phyloP scores from a whole-genome alignment of 2,797 vertebrate species.

The Leuciscus waleckii region DNA sequence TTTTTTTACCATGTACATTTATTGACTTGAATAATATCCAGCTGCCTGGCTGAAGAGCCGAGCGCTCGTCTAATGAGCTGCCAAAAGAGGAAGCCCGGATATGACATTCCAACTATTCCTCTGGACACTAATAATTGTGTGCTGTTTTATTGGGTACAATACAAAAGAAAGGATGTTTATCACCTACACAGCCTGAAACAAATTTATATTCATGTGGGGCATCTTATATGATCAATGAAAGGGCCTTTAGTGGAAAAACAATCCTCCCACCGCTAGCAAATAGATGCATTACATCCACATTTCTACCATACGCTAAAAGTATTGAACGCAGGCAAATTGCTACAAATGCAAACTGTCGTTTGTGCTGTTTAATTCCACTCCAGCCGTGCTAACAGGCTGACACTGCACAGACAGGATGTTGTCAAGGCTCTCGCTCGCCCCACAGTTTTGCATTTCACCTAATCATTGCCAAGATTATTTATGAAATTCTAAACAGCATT shows the following conservation, averaged over 20 bases:
- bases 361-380: conserved; percentile 38
- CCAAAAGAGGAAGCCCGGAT: conserved; percentile 46
- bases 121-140: conserved; percentile 55
- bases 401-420: conserved; percentile 32
- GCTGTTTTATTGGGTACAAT: conserved; percentile 33
- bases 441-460: conserved; percentile 33
- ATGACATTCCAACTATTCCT: conserved; percentile 45
- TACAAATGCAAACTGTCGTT: conserved; percentile 42
- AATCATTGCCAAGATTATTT: conserved; percentile 63
- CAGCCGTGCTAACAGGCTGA: conserved; percentile 26
- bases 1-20: conserved; percentile 30
- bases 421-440: not conserved
- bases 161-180: conserved; percentile 27
- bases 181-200: not conserved
- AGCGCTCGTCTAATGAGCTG: conserved; percentile 56
- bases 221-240: conserved; percentile 48
- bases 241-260: conserved; percentile 38
- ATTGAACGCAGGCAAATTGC: conserved; percentile 38
- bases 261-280: conserved; percentile 19
- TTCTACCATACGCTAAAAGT: conserved; percentile 28
- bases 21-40: conserved; percentile 53
- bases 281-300: conserved; percentile 38
- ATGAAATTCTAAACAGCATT: conserved; percentile 51
- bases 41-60: conserved; percentile 48
- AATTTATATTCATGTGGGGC: conserved; percentile 31